Conservation (phyloP, 1,140 invertebrate species). For the Centruroides vittatus region DNA sequence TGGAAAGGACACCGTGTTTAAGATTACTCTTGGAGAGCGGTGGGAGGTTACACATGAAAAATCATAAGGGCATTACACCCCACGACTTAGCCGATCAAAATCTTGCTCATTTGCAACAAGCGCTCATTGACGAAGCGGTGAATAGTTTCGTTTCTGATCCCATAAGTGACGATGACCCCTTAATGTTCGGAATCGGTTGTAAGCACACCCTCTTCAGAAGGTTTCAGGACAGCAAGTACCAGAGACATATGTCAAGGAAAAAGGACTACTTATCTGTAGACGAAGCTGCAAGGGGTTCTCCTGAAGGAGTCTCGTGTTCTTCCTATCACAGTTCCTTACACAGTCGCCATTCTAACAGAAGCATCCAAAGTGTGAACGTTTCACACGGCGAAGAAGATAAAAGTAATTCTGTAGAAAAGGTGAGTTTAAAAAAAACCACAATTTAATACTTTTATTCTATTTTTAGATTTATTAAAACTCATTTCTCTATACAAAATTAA, state of each 20-base stretch:
- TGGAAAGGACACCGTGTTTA: constrained; percentile 36
- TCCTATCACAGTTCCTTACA: background rate
- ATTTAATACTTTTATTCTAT: too few relatives aligned
- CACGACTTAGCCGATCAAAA: background rate
- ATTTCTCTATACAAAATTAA: too few relatives aligned
- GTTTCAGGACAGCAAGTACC: background rate
- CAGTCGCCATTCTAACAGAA: background rate
- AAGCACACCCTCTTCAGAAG: background rate
- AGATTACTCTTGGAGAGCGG: constrained; percentile 37
- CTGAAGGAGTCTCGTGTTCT: constrained; percentile 1
- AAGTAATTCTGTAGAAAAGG: too few relatives aligned
- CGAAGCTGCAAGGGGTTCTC: background rate
- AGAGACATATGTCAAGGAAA: background rate
- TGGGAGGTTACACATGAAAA: background rate
- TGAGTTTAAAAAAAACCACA: too few relatives aligned
- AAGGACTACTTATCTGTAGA: constrained; percentile 1
- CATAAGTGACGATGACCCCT: background rate
- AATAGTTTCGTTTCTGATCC: background rate
- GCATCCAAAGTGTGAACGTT: background rate
- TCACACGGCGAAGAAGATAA: too few relatives aligned
- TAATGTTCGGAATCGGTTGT: background rate
- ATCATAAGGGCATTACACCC: background rate
- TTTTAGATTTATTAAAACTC: too few relatives aligned
- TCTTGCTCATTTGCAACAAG: background rate
- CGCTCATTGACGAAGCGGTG: background rate